Base-by-base conservation (phyloP, 2,888 invertebrate species). In the Apoderus coryli region DNA sequence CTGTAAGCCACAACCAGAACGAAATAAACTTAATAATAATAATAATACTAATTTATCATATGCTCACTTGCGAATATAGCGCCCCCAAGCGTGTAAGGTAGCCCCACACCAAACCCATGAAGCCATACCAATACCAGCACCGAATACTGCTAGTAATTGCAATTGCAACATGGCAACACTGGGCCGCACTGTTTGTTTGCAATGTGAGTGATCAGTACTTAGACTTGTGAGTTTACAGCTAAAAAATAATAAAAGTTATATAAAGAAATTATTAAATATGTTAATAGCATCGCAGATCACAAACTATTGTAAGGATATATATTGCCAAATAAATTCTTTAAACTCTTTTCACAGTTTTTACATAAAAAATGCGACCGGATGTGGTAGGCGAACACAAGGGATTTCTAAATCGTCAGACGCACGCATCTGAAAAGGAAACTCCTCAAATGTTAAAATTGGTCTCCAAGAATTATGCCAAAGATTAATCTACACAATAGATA, bases 51-150 rank as follows among this genome's bases (percentile, higher is more conserved):
- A 19, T 7, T 19, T 19, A n/a, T 19, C n/a, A 24, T 13, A 36
- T 23, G 27, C 36, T 49, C 61, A 88, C 88, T 78, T 78, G 52
- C 76, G 69, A 33, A 88, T 61, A 56, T 82, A 86, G 33, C 88
- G 67, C 37, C 74, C 72, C 93, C 93, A 95, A 9, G 80, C 75
- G 43, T 79, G 74, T 4, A 82, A 56, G 4, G 89, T 84, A 22
- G 85, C 77, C 12, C 72, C 70, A 4, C 85, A 90, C 89, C 89
- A 93, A 15, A 88, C 81, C 89, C 90, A 93, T 1, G 86, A 84
- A 3, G 89, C 85, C 79, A 90, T 85, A 14, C 82, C 69, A 37
- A 86, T 71, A 23, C 89, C 89, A 22, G 79, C 73, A 40, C 78
- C 77, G 61, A 89, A 90, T 39, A 82, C 69, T 31, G 82, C 74